These are phyloP conservation scores for Ypsolopha scabrella DNA, from an alignment of 2,888 invertebrate genomes.

Conservation along the genomic window DNA sequence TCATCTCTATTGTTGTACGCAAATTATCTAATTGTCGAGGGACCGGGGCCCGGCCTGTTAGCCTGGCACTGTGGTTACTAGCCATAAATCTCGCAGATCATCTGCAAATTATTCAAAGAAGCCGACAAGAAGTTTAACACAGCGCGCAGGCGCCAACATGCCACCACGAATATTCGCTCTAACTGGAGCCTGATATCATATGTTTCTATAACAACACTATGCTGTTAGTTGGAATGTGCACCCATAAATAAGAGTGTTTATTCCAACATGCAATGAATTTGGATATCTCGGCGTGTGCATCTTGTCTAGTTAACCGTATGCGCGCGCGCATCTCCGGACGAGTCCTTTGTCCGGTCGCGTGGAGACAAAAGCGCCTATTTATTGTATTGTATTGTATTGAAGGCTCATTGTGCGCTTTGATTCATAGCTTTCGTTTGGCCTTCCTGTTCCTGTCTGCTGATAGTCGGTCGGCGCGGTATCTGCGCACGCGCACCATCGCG, in stretches of 20 bases:
- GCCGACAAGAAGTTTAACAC: conserved; percentile 21
- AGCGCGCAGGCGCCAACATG: conserved; percentile 11
- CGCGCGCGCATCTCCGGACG: not conserved
- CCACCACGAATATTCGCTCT: not conserved
- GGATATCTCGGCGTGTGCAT: not conserved
- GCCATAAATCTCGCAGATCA: conserved; percentile 56
- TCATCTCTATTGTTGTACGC: conserved; percentile 31
- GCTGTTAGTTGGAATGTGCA: no score
- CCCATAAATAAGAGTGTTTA: no score
- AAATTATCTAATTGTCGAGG: conserved; percentile 59
- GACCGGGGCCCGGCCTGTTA: conserved; percentile 16
- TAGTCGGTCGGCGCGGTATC: conserved; percentile 9
- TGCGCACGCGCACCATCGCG: conserved; percentile 34
- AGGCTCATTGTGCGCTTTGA: conserved; percentile 28
- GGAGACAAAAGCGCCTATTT: conserved; percentile 2
- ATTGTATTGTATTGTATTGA: not conserved
- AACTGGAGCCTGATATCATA: no score
- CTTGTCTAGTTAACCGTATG: not conserved
- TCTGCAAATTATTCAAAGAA: conserved; percentile 61
- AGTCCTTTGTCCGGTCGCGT: not conserved
- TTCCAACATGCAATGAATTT: no score
- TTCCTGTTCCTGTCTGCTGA: conserved; percentile 50
- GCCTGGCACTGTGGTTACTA: conserved; percentile 47
- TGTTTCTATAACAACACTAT: no score
- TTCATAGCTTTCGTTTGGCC: conserved; percentile 51